phyloP scores from a whole-genome alignment of 2,113 vertebrate species.

The Echinops telfairi region DNA sequence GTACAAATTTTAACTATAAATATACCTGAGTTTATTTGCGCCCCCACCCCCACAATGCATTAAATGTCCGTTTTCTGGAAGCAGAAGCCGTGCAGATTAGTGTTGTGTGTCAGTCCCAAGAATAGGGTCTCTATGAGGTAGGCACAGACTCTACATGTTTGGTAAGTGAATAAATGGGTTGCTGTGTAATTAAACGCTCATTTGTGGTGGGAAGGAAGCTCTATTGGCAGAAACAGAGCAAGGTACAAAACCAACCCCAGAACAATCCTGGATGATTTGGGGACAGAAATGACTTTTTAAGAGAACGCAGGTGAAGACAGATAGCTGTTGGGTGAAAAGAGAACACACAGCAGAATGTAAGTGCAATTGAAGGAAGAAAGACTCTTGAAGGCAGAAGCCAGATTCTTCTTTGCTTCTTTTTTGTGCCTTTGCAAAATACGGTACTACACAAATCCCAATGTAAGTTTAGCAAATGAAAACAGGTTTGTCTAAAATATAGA shows the following conservation, averaged over 20 bases:
- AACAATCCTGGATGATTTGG: neutral
- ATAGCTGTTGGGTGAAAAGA: neutral
- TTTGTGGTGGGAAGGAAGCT: neutral
- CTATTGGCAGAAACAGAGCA: neutral
- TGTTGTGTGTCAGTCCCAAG: no score
- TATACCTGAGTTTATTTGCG: neutral
- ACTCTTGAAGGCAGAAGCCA: neutral
- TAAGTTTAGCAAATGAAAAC: neutral
- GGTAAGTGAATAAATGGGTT: neutral
- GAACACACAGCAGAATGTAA: neutral
- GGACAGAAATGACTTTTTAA: neutral
- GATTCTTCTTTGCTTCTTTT: neutral
- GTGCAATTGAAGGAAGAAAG: neutral
- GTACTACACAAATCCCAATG: neutral
- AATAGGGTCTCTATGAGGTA: neutral
- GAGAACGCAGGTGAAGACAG: neutral
- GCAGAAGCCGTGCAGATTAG: neutral
- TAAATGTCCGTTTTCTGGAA: neutral
- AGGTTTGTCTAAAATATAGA: neutral
- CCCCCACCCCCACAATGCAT: neutral
- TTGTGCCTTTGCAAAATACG: neutral
- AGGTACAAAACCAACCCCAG: neutral
- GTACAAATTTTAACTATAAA: neutral
- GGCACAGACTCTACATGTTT: neutral
- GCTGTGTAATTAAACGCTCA: neutral